Evolutionary conservation across 2,797 vertebrate genomes (phyloP), one percentile per base, ranked within the genome.

Genomic region (Macropodus opercularis): DNA sequence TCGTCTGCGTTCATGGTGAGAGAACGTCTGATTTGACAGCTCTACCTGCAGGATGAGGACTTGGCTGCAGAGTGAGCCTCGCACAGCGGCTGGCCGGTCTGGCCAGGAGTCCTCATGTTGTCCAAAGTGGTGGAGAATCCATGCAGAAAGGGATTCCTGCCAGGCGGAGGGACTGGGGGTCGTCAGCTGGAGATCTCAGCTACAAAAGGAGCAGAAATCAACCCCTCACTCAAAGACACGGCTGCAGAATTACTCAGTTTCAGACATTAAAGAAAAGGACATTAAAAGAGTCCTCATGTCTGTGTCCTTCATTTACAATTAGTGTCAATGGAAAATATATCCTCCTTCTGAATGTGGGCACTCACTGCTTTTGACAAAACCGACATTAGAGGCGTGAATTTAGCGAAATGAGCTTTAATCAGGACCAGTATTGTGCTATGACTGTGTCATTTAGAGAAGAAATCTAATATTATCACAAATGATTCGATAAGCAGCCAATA

Each of bases 11-110:
- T 59, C 39, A 18, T 24, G 35, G 23, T 8, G 50, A 63, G 60
- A 59, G 31, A 22, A 17, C 26, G 1, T 73, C 46, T 49, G 50
- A 52, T 63, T 55, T 75, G 69, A 79, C 75, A 73, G 72, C 36
- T 63, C 60, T 23, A 60, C 55, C 70, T 67, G 55, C 74, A 66
- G 47, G 69, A 60, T 54, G 31, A 15, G 52, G 55, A 61, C 66
- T 50, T 35, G 48, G 54, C 56, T 53, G 34, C 47, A 68, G 72
- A 5, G 3, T 32, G 23, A 63, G 41, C 34, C 9, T 65, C 47
- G 22, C 62, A 44, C 38, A 51, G 13, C 77, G 75, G 70, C 70
- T 72, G 72, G 51, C 35, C 44, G 32, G 62, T 18, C 17, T 17
- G 19, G 39, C 39, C 46, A 43, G 63, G 22, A 19, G 40, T 41